These are phyloP conservation scores for Sphaeramia orbicularis DNA, from an alignment of 2,797 vertebrate genomes.

Conservation along the genomic window DNA sequence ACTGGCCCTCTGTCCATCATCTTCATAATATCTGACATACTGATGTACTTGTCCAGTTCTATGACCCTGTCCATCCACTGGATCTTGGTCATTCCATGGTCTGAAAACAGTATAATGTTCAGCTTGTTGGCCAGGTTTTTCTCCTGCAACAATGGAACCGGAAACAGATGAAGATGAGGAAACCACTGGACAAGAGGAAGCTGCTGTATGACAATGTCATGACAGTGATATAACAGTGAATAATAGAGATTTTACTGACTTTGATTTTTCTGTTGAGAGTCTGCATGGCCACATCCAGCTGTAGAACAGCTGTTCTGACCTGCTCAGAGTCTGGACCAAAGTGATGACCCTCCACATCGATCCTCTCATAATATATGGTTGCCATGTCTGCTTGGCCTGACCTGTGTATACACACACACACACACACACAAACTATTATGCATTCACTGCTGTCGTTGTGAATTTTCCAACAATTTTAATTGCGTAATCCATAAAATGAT, in stretches of 20 bases:
- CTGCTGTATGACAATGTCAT: background rate
- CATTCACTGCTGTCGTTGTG: background rate
- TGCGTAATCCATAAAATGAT: no score
- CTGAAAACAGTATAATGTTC: slow-evolving; percentile 93
- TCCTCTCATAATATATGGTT: slow-evolving; percentile 92
- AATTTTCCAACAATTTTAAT: background rate
- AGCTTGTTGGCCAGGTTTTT: slow-evolving; percentile 84
- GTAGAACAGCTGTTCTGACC: slow-evolving; percentile 82
- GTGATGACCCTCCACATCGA: slow-evolving; percentile 95
- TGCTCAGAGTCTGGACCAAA: slow-evolving; percentile 89
- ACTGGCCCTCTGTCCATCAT: slow-evolving; percentile 94
- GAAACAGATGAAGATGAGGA: background rate
- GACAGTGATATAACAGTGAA: background rate
- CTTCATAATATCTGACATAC: slow-evolving; percentile 87
- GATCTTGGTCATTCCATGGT: slow-evolving; percentile 96
- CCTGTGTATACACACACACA: slow-evolving; percentile 36
- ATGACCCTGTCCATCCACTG: slow-evolving; percentile 94
- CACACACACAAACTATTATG: background rate
- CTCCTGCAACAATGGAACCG: slow-evolving; percentile 80
- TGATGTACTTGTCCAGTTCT: slow-evolving; percentile 89
- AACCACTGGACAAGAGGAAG: background rate
- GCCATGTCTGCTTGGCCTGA: slow-evolving; percentile 86
- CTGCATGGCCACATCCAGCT: slow-evolving; percentile 88
- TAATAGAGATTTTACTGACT: slow-evolving; percentile 58
- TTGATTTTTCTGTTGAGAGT: slow-evolving; percentile 88